These are phyloP conservation scores for Orthonevra nobilis DNA, from an alignment of 2,888 invertebrate genomes.

Conservation along the genomic window DNA sequence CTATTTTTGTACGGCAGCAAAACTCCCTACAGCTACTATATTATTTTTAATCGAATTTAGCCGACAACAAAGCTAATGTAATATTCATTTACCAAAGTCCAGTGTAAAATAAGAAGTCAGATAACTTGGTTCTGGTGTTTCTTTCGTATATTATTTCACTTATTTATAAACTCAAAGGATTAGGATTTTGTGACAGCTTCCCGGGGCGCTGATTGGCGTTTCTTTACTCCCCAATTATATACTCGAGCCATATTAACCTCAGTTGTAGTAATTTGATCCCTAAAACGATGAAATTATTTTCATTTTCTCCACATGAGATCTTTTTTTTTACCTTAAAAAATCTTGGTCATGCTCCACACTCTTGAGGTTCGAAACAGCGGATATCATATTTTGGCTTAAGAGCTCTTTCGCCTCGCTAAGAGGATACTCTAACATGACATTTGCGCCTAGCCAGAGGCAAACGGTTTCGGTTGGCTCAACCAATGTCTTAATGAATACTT, in stretches of 20 bases:
- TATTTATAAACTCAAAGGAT: too few species aligned
- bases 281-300: conserved; percentile 75
- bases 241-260: conserved; percentile 99
- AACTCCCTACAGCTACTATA: too few species aligned
- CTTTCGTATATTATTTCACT: too few species aligned
- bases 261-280: conserved; percentile 98
- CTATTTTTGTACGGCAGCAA: too few species aligned
- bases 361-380: conserved; percentile 90
- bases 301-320: background rate
- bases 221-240: conserved; percentile 98
- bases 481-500: conserved; percentile 91
- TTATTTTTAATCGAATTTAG: too few species aligned
- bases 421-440: conserved; percentile 98
- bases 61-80: too few species aligned
- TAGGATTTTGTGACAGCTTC: conserved; percentile 58
- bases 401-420: conserved; percentile 93
- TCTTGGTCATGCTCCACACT: conserved; percentile 96
- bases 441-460: conserved; percentile 91
- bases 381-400: conserved; percentile 89
- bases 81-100: too few species aligned
- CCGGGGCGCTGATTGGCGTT: conserved; percentile 88
- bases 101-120: too few species aligned
- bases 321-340: conserved; percentile 87
- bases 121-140: too few species aligned
- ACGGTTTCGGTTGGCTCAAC: conserved; percentile 95